Conservation (phyloP, 2,113 vertebrate genomes). For the Arenaria interpres region DNA sequence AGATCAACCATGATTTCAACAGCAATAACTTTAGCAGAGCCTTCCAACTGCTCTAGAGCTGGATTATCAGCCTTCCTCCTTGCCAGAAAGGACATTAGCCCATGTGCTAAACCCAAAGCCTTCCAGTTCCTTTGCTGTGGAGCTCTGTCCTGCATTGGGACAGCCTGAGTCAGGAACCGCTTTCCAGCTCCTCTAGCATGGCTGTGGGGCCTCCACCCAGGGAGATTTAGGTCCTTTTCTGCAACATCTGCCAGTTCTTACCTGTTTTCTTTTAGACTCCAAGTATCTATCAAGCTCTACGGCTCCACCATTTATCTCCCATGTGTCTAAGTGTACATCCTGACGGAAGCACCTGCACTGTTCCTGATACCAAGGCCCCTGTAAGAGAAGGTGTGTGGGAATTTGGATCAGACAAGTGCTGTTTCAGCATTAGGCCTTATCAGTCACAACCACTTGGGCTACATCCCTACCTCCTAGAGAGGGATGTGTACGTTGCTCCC, state of each 20-base stretch:
- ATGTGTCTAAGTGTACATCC: accelerated
- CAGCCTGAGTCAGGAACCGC: background rate
- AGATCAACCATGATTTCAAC: background rate
- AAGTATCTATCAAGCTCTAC: background rate
- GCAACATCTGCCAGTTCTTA: background rate
- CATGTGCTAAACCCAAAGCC: background rate
- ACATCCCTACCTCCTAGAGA: background rate
- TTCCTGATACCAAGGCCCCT: accelerated
- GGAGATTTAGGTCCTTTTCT: background rate
- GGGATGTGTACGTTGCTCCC: background rate
- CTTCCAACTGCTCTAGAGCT: background rate
- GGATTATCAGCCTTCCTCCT: background rate
- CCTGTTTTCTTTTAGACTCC: background rate
- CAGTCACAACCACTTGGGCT: accelerated
- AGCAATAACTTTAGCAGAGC: background rate
- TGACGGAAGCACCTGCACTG: background rate
- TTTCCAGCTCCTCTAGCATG: background rate
- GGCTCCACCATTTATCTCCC: background rate
- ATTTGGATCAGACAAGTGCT: background rate
- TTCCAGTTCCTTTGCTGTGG: background rate
- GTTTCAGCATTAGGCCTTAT: background rate
- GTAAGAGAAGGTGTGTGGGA: accelerated
- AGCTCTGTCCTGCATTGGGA: background rate
- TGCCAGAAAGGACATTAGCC: background rate
- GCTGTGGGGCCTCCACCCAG: background rate